Conservation (phyloP, 2,113 vertebrate species). For the Indri indri region DNA sequence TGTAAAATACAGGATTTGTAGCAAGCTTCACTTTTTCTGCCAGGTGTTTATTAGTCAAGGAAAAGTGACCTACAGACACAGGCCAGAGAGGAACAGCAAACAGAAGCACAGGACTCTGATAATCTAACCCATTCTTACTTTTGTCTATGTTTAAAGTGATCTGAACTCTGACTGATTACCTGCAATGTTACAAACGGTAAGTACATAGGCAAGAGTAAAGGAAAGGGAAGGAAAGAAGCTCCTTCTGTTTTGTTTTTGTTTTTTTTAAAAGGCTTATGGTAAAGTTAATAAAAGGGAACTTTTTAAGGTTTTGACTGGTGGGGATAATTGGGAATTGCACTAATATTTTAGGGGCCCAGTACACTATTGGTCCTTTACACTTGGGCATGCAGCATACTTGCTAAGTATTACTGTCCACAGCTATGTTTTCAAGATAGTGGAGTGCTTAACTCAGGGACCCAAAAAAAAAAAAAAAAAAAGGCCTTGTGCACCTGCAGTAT, state of each 20-base stretch:
- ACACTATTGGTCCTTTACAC: not conserved
- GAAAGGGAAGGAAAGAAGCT: not conserved
- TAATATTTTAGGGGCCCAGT: not conserved
- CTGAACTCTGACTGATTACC: not conserved
- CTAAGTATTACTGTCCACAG: not conserved
- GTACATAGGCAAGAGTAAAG: not conserved
- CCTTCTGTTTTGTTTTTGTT: not conserved
- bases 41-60: not conserved
- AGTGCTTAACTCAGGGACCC: not conserved
- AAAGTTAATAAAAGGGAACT: conserved; percentile 27
- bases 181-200: not conserved
- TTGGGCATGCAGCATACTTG: not conserved
- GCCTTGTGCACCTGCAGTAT: not conserved
- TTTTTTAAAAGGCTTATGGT: not conserved
- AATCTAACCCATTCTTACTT: not conserved
- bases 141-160: not conserved
- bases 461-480: not conserved
- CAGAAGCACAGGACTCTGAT: not conserved
- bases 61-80: not conserved
- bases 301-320: not conserved
- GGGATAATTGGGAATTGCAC: not conserved
- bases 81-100: not conserved
- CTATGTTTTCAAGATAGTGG: not conserved
- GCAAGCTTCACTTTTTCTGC: not conserved
- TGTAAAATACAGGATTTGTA: conserved; percentile 13